A percentile compares a stretch with the other conserved stretches of the same genome.
These are phyloP conservation scores for Forpus xanthops DNA, from an alignment of 2,797 vertebrate genomes.

Conservation along the genomic window DNA sequence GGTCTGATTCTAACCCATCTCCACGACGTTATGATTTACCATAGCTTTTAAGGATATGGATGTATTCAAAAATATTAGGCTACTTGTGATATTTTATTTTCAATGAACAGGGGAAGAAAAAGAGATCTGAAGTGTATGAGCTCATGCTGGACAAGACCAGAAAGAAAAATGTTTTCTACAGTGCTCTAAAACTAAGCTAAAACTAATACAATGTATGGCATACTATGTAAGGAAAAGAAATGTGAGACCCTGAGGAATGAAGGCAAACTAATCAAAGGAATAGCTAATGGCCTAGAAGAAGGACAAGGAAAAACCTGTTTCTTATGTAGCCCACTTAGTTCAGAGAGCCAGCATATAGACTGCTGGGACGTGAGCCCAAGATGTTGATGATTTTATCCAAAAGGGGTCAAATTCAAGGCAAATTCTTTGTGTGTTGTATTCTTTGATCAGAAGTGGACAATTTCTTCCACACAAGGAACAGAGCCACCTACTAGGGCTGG, in stretches of 20 bases:
- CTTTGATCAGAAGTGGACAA: neutral
- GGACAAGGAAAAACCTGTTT: neutral
- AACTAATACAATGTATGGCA: neutral
- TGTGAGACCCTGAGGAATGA: neutral
- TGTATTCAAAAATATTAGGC: neutral
- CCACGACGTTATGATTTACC: neutral
- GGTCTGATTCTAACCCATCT: neutral
- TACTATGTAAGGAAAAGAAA: conserved; percentile 1
- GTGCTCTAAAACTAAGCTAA: conserved; percentile 11
- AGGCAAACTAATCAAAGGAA: conserved; percentile 46
- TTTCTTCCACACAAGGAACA: neutral
- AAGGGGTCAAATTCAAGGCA: neutral
- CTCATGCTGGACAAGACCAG: neutral
- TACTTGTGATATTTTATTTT: neutral
- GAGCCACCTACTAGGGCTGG: neutral
- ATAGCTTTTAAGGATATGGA: conserved; percentile 9
- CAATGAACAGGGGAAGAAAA: neutral
- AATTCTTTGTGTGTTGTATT: neutral
- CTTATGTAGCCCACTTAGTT: neutral
- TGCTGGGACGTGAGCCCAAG: neutral
- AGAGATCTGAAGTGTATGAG: neutral
- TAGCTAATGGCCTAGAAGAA: conserved; percentile 25
- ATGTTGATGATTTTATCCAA: neutral
- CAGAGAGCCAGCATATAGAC: neutral
- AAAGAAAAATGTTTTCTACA: conserved; percentile 18